Percentiles rank a stretch among this genome's conserved stretches.
phyloP scores from a whole-genome alignment of 2,797 vertebrate species.

The Melanotaenia boesemani region DNA sequence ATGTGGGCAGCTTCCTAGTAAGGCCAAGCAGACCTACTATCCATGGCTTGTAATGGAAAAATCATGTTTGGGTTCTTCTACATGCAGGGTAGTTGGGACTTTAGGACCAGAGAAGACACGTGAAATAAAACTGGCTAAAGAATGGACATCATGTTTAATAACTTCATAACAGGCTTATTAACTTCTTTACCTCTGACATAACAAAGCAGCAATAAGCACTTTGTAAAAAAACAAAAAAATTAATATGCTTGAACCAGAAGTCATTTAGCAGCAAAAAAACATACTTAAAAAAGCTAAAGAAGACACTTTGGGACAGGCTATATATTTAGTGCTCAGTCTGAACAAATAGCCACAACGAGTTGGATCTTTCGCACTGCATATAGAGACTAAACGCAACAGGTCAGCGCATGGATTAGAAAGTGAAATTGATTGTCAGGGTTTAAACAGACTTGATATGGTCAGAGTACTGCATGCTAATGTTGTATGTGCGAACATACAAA shows the following conservation, averaged over 20 bases:
- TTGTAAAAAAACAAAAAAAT: background rate
- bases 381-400: too few species aligned
- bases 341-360: background rate
- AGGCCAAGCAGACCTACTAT: too few species aligned
- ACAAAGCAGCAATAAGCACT: background rate
- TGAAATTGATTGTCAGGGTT: too few species aligned
- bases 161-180: background rate
- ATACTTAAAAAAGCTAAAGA: background rate
- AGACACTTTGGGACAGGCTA: background rate
- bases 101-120: background rate
- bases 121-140: constrained; percentile 2
- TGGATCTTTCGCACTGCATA: too few species aligned
- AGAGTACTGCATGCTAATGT: too few species aligned
- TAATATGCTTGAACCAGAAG: background rate
- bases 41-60: too few species aligned
- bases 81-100: too few species aligned
- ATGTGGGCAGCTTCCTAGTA: too few species aligned
- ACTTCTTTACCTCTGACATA: background rate
- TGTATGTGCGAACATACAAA: too few species aligned
- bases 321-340: background rate
- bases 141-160: background rate
- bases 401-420: too few species aligned
- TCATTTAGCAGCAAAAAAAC: background rate
- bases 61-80: too few species aligned
- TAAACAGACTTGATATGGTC: too few species aligned